Base-by-base conservation (phyloP, 2,113 vertebrate species). In the Oncorhynchus kisutch region DNA sequence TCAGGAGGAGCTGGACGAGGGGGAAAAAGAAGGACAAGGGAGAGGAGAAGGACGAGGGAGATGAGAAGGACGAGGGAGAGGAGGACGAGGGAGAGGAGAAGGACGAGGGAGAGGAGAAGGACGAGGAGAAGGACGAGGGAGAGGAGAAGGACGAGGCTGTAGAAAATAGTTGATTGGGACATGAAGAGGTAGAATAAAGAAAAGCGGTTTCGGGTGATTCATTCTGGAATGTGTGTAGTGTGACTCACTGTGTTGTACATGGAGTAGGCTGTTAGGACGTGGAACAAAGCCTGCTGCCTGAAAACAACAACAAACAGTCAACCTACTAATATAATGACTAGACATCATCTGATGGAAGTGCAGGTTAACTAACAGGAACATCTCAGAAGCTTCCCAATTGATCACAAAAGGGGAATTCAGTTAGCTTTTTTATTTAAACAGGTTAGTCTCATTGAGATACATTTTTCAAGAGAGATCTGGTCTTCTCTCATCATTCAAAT, bases 261-360 rank as follows among this genome's bases (percentile, higher is more conserved):
- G 74, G 98, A 99, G 93, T 99, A 99, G 4, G 98, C 96, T 16
- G 96, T 95, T 81, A 99, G 95, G 87, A 99, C 97, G 49, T 99
- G 97, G 93, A 99, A 99, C 74, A 99, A 93, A 60, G 96, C 96
- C 75, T 99, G 98, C 81, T 99, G 98, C 93, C 98, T 99, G 91
- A 39, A 85, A 81, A 87, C 78, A 88, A 76, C 90, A 87, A 84
- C 88, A 86, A 29, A 73, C 29, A 76, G 65, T 75, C 62, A 78
- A 60, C 51, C 66, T 18, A 73, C 4, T 81, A 9, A 45, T 11
- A 6, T 81, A 9, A 45, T 11, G 14, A 27, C 65, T 8, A 51
- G 34, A 14, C 62, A 20, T 24, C 2, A n/a, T 31, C 14, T 31
- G n/a, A 8, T 22, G 18, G 20, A 22, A 24, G 7, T 5, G 22